A percentile compares a stretch with the other conserved stretches of the same genome.
These are phyloP conservation scores for Hepsetus odoe DNA, from an alignment of 2,113 vertebrate genomes.

Conservation along the genomic window DNA sequence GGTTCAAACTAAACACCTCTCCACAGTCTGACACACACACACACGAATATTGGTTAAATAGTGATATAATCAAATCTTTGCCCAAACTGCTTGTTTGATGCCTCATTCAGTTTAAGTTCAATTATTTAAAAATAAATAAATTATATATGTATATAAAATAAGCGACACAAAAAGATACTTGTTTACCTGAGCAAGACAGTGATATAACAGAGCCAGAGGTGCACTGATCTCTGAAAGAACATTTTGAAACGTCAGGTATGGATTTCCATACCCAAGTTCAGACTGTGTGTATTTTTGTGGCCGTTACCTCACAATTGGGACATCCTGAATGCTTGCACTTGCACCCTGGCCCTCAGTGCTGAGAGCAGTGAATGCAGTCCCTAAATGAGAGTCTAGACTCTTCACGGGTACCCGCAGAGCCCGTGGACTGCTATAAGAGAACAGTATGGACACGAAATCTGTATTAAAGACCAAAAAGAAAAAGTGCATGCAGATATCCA, in stretches of 20 bases:
- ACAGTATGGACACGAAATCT: background rate
- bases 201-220: slow-evolving; percentile 41
- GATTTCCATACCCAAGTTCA: too few relatives aligned
- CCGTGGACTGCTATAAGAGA: slow-evolving; percentile 46
- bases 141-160: too few relatives aligned
- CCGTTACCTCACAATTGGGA: slow-evolving; percentile 36
- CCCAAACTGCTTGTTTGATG: too few relatives aligned
- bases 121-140: too few relatives aligned
- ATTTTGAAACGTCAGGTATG: too few relatives aligned
- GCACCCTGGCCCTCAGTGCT: background rate
- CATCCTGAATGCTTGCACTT: slow-evolving; percentile 8
- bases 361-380: slow-evolving; percentile 15
- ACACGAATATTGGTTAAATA: background rate
- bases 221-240: slow-evolving; percentile 40
- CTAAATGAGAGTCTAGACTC: slow-evolving; percentile 27
- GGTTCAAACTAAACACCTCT: slow-evolving; percentile 39
- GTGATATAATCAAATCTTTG: too few relatives aligned
- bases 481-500: too few relatives aligned
- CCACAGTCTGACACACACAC: slow-evolving; percentile 57
- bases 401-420: slow-evolving; percentile 27
- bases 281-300: too few relatives aligned
- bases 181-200: slow-evolving; percentile 56
- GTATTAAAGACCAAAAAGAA: too few relatives aligned
- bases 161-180: too few relatives aligned
- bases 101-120: too few relatives aligned